Conservation (phyloP, 1,140 invertebrate genomes). For the Parapsyche elsis region DNA sequence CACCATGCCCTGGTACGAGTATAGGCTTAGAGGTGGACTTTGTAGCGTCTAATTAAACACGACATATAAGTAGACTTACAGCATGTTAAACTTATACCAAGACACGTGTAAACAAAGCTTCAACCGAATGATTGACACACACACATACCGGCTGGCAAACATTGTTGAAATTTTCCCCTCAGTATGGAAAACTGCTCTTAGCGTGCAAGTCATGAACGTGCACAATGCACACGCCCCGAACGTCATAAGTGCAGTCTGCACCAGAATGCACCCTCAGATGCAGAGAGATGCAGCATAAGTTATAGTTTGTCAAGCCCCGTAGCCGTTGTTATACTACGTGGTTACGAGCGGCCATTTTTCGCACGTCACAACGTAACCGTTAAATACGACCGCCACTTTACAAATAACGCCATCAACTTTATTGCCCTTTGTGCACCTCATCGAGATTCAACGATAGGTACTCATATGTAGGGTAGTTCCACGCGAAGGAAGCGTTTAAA, state of each 20-base stretch:
- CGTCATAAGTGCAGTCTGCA: neutral
- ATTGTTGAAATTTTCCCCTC: neutral
- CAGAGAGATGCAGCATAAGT: neutral
- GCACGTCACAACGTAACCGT: neutral
- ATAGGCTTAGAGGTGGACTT: too few relatives aligned
- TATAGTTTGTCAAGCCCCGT: slow-evolving; percentile 17
- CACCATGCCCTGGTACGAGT: too few relatives aligned
- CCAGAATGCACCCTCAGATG: neutral
- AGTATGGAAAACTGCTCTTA: neutral
- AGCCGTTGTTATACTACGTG: neutral
- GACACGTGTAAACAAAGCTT: too few relatives aligned
- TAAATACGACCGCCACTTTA: neutral
- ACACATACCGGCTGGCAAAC: neutral
- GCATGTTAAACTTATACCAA: too few relatives aligned
- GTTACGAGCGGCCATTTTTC: slow-evolving; percentile 5
- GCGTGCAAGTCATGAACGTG: neutral
- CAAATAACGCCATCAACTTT: slow-evolving; percentile 15
- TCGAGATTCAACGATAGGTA: neutral
- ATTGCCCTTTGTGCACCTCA: too few relatives aligned
- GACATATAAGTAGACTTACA: too few relatives aligned
- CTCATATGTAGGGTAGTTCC: too few relatives aligned
- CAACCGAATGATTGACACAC: too few relatives aligned
- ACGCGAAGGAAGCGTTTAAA: too few relatives aligned
- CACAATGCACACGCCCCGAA: neutral
- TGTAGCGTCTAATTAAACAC: too few relatives aligned